Conservation (phyloP, 1,140 invertebrate genomes). For the Cherax quadricarinatus region DNA sequence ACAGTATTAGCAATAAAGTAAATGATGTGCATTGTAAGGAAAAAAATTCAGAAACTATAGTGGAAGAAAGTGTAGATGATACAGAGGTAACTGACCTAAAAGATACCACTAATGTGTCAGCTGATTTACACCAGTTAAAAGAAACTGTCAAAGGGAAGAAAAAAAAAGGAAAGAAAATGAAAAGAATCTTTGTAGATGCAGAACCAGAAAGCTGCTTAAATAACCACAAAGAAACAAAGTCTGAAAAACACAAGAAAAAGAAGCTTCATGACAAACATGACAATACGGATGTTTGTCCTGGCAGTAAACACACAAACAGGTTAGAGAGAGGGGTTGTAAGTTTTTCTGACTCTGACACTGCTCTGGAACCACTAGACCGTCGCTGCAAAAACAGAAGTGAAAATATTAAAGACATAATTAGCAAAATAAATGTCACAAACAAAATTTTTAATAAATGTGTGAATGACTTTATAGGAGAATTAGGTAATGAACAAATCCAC, state of each 20-base stretch:
- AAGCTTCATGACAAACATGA: neutral
- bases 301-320: neutral
- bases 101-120: neutral
- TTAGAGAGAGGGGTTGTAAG: neutral
- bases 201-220: neutral
- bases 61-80: too few relatives aligned
- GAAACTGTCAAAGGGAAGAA: too few relatives aligned
- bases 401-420: neutral
- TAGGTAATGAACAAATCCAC: too few relatives aligned
- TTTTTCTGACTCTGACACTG: neutral
- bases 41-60: too few relatives aligned
- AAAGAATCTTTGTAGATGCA: neutral
- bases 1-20: neutral
- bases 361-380: neutral
- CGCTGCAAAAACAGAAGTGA: neutral
- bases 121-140: neutral
- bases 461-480: too few relatives aligned
- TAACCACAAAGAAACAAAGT: too few relatives aligned
- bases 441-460: neutral
- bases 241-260: neutral
- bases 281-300: neutral
- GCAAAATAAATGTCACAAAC: neutral
- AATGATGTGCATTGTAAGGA: neutral
- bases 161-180: too few relatives aligned
- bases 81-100: neutral